Evolutionary conservation across 2,888 invertebrate species (phyloP).

Genomic region (Nemapogon koenigi): DNA sequence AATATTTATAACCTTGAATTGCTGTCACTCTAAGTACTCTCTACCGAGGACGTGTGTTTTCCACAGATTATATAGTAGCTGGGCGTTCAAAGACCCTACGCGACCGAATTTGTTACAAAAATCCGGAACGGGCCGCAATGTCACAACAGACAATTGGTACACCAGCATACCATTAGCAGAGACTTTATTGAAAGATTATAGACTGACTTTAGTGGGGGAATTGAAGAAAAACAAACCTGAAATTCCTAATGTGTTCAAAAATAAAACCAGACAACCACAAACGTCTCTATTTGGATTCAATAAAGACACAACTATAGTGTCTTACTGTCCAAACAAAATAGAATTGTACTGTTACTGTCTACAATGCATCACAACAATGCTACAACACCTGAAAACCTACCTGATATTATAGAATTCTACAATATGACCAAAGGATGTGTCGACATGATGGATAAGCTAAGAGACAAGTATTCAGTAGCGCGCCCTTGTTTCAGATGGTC

Average conservation of each 20-base stretch:
- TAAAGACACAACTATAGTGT: background rate
- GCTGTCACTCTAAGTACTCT: too few relatives aligned
- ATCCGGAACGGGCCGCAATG: slow-evolving; percentile 8
- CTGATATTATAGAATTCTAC: background rate
- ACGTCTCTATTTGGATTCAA: slow-evolving; percentile 1
- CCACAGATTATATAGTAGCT: too few relatives aligned
- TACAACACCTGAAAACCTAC: background rate
- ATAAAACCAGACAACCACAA: background rate
- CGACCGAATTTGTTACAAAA: background rate
- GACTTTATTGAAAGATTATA: slow-evolving; percentile 11
- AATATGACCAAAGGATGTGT: background rate
- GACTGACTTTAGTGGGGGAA: slow-evolving; percentile 17
- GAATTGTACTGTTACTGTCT: background rate
- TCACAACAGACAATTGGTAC: slow-evolving; percentile 9
- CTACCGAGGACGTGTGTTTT: too few relatives aligned
- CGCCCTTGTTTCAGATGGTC: background rate
- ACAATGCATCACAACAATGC: slow-evolving; percentile 4
- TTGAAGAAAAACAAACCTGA: slow-evolving; percentile 18
- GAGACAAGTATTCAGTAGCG: background rate
- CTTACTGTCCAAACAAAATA: background rate
- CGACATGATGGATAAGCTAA: background rate
- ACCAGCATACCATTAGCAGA: slow-evolving; percentile 12
- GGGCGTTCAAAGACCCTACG: slow-evolving; percentile 1
- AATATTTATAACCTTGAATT: too few relatives aligned
- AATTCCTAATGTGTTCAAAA: slow-evolving; percentile 14